phyloP scores from a whole-genome alignment of 2,797 vertebrate species.

The Vireo griseus region DNA sequence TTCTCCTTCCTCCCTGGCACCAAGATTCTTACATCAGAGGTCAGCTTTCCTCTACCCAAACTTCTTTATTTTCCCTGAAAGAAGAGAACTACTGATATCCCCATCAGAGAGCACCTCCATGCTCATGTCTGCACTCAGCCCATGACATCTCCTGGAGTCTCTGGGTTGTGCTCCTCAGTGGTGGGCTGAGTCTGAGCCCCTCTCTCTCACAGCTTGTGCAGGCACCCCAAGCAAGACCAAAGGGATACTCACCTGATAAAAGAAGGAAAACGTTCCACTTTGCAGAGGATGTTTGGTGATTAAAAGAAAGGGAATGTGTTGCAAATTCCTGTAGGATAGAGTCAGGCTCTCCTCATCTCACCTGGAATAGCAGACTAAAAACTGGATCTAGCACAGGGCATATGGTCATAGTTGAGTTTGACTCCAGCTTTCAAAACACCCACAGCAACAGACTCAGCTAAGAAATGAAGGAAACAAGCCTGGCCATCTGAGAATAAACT shows the following conservation, averaged over 20 bases:
- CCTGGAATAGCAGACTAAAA: not conserved
- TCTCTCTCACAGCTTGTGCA: not conserved
- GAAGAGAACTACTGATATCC: not conserved
- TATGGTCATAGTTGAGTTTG: not conserved
- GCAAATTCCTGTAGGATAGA: not conserved
- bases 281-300: not conserved
- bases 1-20: not conserved
- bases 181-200: not conserved
- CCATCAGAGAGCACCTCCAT: not conserved
- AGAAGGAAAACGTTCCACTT: not conserved
- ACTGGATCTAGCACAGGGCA: not conserved
- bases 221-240: fast-evolving
- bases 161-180: not conserved
- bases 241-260: not conserved
- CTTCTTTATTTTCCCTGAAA: not conserved
- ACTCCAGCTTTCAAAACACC: not conserved
- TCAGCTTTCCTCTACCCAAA: not conserved
- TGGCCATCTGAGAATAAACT: not conserved
- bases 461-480: not conserved
- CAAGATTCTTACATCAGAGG: not conserved
- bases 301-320: not conserved
- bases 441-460: not conserved
- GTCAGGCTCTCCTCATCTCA: not conserved
- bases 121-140: not conserved
- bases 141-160: not conserved